Percentiles rank a stretch among this genome's conserved stretches.
phyloP scores from a whole-genome alignment of 2,113 vertebrate genomes.

The Pandion haliaetus region DNA sequence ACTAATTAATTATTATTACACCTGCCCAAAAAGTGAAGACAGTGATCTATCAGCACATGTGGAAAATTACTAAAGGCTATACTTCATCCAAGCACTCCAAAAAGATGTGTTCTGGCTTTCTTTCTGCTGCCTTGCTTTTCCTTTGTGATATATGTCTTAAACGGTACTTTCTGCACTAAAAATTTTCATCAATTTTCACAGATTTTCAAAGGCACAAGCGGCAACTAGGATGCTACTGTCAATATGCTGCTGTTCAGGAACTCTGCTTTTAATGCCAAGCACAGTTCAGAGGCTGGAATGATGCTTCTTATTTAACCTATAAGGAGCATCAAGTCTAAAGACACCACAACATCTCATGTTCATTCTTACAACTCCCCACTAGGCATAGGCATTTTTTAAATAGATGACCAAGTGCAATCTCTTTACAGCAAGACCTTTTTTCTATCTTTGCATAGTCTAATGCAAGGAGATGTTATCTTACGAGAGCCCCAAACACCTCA shows the following conservation, averaged over 20 bases:
- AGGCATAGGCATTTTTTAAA: not conserved
- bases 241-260: not conserved
- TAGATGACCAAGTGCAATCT: not conserved
- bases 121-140: not conserved
- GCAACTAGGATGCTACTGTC: not conserved
- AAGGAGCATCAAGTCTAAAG: not conserved
- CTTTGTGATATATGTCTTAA: not conserved
- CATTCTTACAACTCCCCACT: not conserved
- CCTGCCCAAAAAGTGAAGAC: not conserved
- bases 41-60: not conserved
- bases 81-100: not conserved
- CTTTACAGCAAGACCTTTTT: not conserved
- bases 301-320: not conserved
- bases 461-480: not conserved
- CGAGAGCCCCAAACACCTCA: not conserved
- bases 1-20: conserved; percentile 33
- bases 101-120: not conserved
- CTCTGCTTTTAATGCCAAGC: not conserved
- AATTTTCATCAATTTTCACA: not conserved
- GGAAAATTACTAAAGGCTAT: not conserved
- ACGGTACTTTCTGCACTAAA: not conserved
- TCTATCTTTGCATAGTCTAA: not conserved
- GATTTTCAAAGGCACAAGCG: not conserved
- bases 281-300: not conserved
- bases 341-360: not conserved